A percentile compares a stretch with the other conserved stretches of the same genome.
Conservation (phyloP, 2,888 invertebrate genomes). For the Epicampocera succincta region DNA sequence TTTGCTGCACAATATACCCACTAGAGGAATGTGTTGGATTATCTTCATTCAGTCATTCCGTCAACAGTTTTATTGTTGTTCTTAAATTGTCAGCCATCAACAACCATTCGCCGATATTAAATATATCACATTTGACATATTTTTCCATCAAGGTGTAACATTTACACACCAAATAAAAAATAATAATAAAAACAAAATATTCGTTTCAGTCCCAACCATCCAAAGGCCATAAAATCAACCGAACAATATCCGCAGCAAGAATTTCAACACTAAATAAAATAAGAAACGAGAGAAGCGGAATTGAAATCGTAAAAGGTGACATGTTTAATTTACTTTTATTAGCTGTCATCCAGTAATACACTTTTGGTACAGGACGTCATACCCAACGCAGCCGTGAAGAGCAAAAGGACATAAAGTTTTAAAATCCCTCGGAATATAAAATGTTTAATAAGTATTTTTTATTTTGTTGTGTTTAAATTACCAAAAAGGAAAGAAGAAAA, state of each 20-base stretch:
- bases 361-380: slow-evolving; percentile 8
- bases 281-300: slow-evolving; percentile 27
- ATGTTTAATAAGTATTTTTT: slow-evolving; percentile 29
- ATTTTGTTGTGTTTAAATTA: neutral
- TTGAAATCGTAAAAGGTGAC: slow-evolving; percentile 62
- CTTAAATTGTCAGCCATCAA: slow-evolving; percentile 16
- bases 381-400: slow-evolving; percentile 5
- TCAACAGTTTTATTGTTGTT: slow-evolving; percentile 30
- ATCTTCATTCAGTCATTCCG: neutral
- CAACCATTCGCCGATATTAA: neutral
- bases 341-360: slow-evolving; percentile 53
- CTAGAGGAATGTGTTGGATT: neutral
- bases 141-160: slow-evolving; percentile 28
- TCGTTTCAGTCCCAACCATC: neutral
- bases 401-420: slow-evolving; percentile 1
- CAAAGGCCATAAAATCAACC: slow-evolving; percentile 32
- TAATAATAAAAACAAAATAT: slow-evolving; percentile 2
- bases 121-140: slow-evolving; percentile 23
- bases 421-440: slow-evolving; percentile 15
- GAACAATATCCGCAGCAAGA: slow-evolving; percentile 27
- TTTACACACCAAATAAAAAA: slow-evolving; percentile 36
- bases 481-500: too few species aligned
- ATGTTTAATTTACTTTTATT: slow-evolving; percentile 68
- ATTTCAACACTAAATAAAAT: slow-evolving; percentile 64
- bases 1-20: neutral